phyloP scores from a whole-genome alignment of 2,888 invertebrate genomes.

The Aquatica leii region DNA sequence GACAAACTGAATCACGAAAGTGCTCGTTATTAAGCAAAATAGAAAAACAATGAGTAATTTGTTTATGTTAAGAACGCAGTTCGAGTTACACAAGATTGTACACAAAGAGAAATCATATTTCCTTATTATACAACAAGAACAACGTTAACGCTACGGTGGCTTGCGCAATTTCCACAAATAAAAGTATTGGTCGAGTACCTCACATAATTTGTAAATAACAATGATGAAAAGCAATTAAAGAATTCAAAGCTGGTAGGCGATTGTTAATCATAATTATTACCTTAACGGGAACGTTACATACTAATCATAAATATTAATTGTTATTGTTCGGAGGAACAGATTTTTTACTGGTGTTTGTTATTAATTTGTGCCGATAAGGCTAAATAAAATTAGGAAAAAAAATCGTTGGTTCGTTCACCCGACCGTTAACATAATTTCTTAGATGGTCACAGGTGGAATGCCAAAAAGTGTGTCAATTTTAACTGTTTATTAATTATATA shows the following conservation, averaged over 20 bases:
- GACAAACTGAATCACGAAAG: too few species aligned
- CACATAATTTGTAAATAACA: conserved; percentile 30
- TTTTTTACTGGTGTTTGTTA: too few species aligned
- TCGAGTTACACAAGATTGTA: too few species aligned
- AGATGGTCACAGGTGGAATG: conserved; percentile 22
- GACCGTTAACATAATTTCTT: conserved; percentile 15
- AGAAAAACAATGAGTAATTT: too few species aligned
- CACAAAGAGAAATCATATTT: conserved; percentile 37
- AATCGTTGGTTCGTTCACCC: conserved; percentile 27
- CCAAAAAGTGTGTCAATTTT: conserved; percentile 17
- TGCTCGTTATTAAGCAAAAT: too few species aligned
- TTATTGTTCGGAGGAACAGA: too few species aligned
- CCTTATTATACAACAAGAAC: conserved; percentile 26
- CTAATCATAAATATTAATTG: too few species aligned
- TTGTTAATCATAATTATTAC: conserved; percentile 29
- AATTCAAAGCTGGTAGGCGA: conserved; percentile 24
- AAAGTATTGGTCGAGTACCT: conserved; percentile 26
- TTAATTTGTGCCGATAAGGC: too few species aligned
- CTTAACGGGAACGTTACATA: too few species aligned
- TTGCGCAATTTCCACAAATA: conserved; percentile 25
- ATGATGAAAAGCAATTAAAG: conserved; percentile 33
- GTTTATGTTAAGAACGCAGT: not conserved
- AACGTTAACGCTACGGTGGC: conserved; percentile 30
- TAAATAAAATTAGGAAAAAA: conserved; percentile 11
- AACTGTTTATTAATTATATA: conserved; percentile 28